Base-by-base conservation (phyloP, 2,888 invertebrate species). In the Trachelus iudaicus region DNA sequence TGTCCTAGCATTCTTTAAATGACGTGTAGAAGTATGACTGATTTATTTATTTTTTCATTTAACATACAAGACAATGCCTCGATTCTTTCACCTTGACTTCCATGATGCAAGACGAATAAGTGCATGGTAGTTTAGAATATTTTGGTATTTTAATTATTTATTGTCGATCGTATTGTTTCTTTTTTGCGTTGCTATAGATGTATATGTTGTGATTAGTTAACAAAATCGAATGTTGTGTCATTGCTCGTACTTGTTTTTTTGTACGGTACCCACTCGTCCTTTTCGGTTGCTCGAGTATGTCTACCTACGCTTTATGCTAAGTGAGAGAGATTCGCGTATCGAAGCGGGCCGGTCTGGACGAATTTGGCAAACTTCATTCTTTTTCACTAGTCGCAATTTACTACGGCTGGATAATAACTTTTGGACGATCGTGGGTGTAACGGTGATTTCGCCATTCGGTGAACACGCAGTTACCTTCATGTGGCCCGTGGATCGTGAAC, bases 301-400 rank as follows among this genome's bases (percentile, higher is more conserved):
- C 56, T 56, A 9, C 82, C 83, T 82, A 82, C 83, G 81, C 81
- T 69, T 83, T 81, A 79, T 81, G 84, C 79, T 80, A 83, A 84
- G 77, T 78, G 80, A 75, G 78, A 78, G 78, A 78, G 78, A 78
- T 78, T 78, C 76, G 75, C 78, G 71, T 9, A 56, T 56, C 75
- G 69, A 37, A 75, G 34, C 33, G 30, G 12, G 34, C 35, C 15
- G 69, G 74, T 9, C 30, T 30, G 31, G 71, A 76, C 78, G 76
- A 76, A 78, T 78, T 75, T 75, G 78, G 78, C 56, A 68, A 71
- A 71, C 37, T 71, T 68, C 34, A 33, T 40, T 33, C 69, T 68
- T 37, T 77, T 56, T 15, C 3, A 34, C 75, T 69, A 69, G 33
- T 71, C 40, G 71, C 33, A 69, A 40, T 40, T 75, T 31, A 30